These are phyloP conservation scores for Eonycteris spelaea DNA, from an alignment of 2,113 vertebrate genomes.

Conservation along the genomic window DNA sequence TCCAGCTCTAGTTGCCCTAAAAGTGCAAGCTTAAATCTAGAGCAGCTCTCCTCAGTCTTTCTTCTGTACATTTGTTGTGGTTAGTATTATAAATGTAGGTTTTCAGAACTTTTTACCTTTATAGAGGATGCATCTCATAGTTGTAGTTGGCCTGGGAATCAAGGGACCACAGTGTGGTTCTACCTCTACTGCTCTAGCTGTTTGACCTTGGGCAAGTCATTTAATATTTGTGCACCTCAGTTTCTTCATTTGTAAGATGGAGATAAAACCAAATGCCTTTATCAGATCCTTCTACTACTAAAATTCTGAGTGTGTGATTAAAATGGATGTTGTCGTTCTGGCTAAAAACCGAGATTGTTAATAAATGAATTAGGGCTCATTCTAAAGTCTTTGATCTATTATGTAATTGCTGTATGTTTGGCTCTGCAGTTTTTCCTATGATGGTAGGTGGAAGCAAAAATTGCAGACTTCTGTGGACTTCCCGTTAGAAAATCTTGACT, in stretches of 20 bases:
- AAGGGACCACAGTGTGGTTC: neutral
- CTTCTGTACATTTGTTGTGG: neutral
- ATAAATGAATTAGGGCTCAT: neutral
- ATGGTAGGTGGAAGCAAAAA: conserved; percentile 98
- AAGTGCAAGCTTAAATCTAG: neutral
- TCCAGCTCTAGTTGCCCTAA: neutral
- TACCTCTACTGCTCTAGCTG: neutral
- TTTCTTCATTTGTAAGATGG: neutral
- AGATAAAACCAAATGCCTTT: neutral
- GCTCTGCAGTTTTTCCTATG: conserved; percentile 92
- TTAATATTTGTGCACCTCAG: neutral
- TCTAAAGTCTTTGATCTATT: neutral
- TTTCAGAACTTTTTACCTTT: neutral
- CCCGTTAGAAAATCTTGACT: conserved; percentile 93
- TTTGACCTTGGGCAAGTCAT: neutral
- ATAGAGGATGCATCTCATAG: neutral
- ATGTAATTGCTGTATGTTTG: neutral
- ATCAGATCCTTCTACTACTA: neutral
- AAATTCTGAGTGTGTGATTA: neutral
- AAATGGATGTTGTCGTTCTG: neutral
- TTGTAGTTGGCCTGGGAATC: neutral
- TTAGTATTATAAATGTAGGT: neutral
- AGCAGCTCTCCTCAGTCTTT: neutral
- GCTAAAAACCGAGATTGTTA: neutral
- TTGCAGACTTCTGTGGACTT: conserved; percentile 96